Conservation (phyloP, 1,140 invertebrate species). For the Pseudomyrmex concolor region DNA sequence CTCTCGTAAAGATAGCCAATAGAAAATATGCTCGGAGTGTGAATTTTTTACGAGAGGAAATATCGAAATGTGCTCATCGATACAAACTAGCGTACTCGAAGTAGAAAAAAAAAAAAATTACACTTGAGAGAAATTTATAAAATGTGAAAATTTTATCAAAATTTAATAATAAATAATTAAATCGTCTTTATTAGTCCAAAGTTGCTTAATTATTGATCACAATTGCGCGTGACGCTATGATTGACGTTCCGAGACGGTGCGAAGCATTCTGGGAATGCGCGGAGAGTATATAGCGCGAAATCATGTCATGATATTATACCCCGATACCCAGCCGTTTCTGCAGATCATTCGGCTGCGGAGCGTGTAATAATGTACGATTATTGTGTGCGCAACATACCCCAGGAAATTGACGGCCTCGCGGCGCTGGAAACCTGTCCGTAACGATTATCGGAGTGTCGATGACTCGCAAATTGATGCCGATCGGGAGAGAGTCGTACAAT, state of each 20-base stretch:
- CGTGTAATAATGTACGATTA: conserved; percentile 59
- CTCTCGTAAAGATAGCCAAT: neutral
- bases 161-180: neutral
- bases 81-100: too few relatives aligned
- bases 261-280: conserved; percentile 1
- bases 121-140: too few relatives aligned
- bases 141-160: neutral
- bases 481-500: conserved; percentile 28
- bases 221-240: neutral
- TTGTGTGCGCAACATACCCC: conserved; percentile 30
- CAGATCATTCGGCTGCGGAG: conserved; percentile 43
- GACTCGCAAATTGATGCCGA: conserved; percentile 55
- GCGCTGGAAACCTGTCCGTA: conserved; percentile 27
- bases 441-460: conserved; percentile 54
- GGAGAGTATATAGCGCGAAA: conserved; percentile 21
- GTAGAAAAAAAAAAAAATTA: too few relatives aligned
- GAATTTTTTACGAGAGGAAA: neutral
- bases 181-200: neutral
- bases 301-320: conserved; percentile 29
- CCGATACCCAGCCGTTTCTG: conserved; percentile 37
- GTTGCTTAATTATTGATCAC: neutral
- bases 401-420: conserved; percentile 47
- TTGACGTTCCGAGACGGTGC: neutral
- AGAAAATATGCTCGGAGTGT: neutral
- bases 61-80: too few relatives aligned